These are phyloP conservation scores for Gouania willdenowi DNA, from an alignment of 2,797 vertebrate species.

Conservation along the genomic window DNA sequence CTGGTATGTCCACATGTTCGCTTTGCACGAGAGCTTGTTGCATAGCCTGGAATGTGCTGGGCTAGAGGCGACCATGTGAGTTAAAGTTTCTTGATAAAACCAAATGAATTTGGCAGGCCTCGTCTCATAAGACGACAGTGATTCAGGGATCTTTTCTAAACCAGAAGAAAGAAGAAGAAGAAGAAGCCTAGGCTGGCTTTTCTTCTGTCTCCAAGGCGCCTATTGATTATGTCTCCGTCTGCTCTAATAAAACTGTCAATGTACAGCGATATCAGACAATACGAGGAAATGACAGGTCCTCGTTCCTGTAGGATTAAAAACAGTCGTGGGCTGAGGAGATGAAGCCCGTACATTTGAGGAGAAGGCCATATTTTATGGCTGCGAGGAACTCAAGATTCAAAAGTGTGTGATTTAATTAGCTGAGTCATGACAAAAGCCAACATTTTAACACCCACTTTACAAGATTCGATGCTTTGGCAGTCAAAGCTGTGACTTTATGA, in stretches of 20 bases:
- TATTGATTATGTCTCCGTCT: conserved; percentile 73
- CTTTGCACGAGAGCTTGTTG: conserved; percentile 24
- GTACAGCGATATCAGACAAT: conserved; percentile 55
- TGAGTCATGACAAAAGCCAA: neutral
- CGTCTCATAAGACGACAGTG: conserved; percentile 59
- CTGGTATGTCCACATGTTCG: conserved; percentile 10
- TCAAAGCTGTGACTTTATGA: neutral
- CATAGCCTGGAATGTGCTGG: conserved; percentile 41
- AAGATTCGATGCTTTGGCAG: neutral
- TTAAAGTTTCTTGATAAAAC: conserved; percentile 71
- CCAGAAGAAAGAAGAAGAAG: conserved; percentile 64
- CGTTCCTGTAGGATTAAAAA: conserved; percentile 56
- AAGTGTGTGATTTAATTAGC: conserved; percentile 37
- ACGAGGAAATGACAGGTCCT: conserved; percentile 61
- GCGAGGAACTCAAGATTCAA: conserved; percentile 12
- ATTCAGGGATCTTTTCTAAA: conserved; percentile 60
- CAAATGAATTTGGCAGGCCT: conserved; percentile 68
- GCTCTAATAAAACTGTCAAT: conserved; percentile 70
- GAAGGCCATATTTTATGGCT: conserved; percentile 13
- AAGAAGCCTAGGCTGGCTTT: conserved; percentile 39
- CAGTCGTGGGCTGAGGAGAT: conserved; percentile 18
- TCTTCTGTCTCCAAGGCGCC: conserved; percentile 58
- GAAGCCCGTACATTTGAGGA: conserved; percentile 27
- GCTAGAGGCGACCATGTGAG: conserved; percentile 26
- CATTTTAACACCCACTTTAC: neutral